A percentile compares a stretch with the other conserved stretches of the same genome.
These are phyloP conservation scores for Heliconius hortense DNA, from an alignment of 2,888 invertebrate species.

Conservation along the genomic window DNA sequence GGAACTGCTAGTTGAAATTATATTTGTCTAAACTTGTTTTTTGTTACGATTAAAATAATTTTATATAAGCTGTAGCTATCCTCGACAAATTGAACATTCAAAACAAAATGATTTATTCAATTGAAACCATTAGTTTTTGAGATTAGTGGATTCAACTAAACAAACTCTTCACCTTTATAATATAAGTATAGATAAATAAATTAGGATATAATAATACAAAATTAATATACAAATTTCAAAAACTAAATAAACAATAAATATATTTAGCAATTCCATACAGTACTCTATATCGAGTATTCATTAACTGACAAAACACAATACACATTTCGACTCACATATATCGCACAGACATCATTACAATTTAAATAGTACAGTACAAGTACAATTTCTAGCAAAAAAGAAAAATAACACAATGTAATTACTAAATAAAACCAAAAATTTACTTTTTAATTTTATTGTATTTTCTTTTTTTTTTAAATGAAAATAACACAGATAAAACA, in stretches of 20 bases:
- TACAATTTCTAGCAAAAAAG: not conserved
- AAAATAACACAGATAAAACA: slow-evolving; percentile 2
- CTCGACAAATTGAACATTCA: too few species aligned
- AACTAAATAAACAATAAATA: not conserved
- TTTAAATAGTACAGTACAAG: not conserved
- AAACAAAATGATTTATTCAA: too few species aligned
- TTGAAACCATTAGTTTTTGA: too few species aligned
- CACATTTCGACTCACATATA: not conserved
- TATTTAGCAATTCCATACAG: not conserved
- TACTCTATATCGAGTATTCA: not conserved
- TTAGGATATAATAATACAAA: not conserved
- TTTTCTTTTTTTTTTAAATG: not conserved
- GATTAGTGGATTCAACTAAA: too few species aligned
- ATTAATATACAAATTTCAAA: not conserved
- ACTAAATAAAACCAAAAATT: slow-evolving; percentile 5
- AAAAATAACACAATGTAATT: not conserved
- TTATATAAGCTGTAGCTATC: too few species aligned
- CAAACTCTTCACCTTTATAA: too few species aligned
- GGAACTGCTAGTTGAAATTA: too few species aligned
- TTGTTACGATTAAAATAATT: too few species aligned
- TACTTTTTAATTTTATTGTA: not conserved
- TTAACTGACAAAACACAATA: not conserved
- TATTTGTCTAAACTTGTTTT: too few species aligned
- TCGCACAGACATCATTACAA: slow-evolving; percentile 9
- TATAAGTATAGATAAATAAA: not conserved